Percentiles rank a stretch among this genome's conserved stretches.
Evolutionary conservation across 2,888 invertebrate genomes (phyloP).

Genomic region (Andrena camellia): DNA sequence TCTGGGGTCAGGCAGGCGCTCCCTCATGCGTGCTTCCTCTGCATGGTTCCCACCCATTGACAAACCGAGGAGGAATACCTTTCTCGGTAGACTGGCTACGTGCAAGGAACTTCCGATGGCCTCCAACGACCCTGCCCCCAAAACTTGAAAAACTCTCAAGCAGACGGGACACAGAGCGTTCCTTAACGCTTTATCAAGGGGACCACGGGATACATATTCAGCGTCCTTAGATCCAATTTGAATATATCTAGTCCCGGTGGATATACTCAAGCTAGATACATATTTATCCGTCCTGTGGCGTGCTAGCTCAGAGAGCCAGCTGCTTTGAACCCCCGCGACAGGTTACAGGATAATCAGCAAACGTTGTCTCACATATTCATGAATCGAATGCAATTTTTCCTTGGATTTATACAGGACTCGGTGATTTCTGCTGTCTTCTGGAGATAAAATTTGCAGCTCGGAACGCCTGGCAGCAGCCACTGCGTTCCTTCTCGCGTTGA

Average conservation of each 20-base stretch:
- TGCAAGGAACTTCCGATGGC: constrained; percentile 61
- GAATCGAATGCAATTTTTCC: too few relatives aligned
- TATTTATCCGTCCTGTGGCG: too few relatives aligned
- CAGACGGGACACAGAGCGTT: constrained; percentile 5
- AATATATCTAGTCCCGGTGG: not conserved
- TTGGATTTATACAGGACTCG: too few relatives aligned
- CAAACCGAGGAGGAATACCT: constrained; percentile 66
- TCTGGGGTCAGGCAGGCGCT: constrained; percentile 78
- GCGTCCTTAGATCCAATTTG: not conserved
- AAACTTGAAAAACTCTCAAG: constrained; percentile 46
- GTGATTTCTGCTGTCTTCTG: too few relatives aligned
- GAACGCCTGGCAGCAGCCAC: too few relatives aligned
- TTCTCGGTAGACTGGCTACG: constrained; percentile 41
- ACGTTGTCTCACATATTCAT: too few relatives aligned
- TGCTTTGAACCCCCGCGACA: too few relatives aligned
- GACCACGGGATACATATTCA: constrained; percentile 6
- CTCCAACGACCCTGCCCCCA: constrained; percentile 47
- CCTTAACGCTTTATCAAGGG: not conserved
- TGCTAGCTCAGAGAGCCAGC: too few relatives aligned
- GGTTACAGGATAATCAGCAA: too few relatives aligned
- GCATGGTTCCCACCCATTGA: constrained; percentile 77
- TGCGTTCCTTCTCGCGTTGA: too few relatives aligned
- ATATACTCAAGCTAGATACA: too few relatives aligned
- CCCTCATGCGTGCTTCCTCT: constrained; percentile 80
- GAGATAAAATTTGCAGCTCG: too few relatives aligned